Base-by-base conservation (phyloP, 2,888 invertebrate species). In the Augochlorella aurata region DNA sequence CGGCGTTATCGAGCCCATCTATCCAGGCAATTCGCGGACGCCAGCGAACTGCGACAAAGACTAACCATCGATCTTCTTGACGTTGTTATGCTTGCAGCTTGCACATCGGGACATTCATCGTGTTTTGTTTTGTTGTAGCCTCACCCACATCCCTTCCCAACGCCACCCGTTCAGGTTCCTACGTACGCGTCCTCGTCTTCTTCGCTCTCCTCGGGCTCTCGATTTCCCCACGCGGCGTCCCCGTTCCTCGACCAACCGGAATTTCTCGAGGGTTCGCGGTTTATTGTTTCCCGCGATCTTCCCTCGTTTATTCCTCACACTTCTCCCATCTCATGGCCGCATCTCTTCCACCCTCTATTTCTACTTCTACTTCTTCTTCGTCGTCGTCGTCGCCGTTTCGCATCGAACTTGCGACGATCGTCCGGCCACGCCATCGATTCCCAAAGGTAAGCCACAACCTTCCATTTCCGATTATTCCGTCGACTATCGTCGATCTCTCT, bases 51-150 rank as follows among this genome's bases (percentile, higher is more conserved):
- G 44, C 61, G 72, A 73, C 71, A 81, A 80, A 86, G 87, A 90
- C 90, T 90, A 89, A 90, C 87, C 83, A 87, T 87, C 82, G 77
- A 85, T 85, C 80, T 81, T 82, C 71, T 58, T 83, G 81, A 78
- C 87, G 87, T 89, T 89, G 87, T 89, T 91, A 77, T 92, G 88
- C 85, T 93, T 92, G 75, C 93, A 93, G 93, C 93, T 93, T 93
- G 93, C 93, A 93, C 93, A 93, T 91, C 93, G 90, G 93, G 93
- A 93, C 93, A 93, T 93, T 92, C 93, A 92, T 93, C 93, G 93
- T 93, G 93, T 93, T 93, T 93, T 92, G 92, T 93, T 93, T 93
- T 93, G 90, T 93, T 93, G 93, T 93, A 93, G 93, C 93, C 89
- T 89, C 87, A 86, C 83, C 89, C 85, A 85, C 82, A 82, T 81